These are phyloP conservation scores for Neodon shergylaensis DNA, from an alignment of 2,113 vertebrate genomes.

Conservation along the genomic window DNA sequence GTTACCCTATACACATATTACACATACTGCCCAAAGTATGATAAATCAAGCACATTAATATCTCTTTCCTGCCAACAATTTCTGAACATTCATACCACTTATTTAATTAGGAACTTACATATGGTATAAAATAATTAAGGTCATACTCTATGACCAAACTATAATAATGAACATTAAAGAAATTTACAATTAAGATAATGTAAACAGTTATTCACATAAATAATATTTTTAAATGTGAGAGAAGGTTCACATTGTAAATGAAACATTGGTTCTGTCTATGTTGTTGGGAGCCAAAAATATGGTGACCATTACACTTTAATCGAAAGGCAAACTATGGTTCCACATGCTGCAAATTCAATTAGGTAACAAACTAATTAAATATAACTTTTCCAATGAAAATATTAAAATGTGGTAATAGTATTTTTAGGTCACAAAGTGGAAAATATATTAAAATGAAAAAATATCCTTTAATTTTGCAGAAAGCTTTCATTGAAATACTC, in stretches of 20 bases:
- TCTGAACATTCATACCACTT: not conserved
- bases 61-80: not conserved
- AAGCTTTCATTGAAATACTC: not conserved
- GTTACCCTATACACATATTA: not conserved
- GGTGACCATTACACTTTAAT: not conserved
- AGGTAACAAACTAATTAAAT: not conserved
- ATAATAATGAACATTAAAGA: not conserved
- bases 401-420: not conserved
- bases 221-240: not conserved
- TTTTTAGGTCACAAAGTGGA: not conserved
- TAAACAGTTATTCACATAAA: not conserved
- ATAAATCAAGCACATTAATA: not conserved
- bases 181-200: not conserved
- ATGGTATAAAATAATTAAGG: not conserved
- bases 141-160: not conserved
- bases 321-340: not conserved
- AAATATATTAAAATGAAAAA: constrained; percentile 7
- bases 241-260: not conserved
- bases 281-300: not conserved
- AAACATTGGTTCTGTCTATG: not conserved
- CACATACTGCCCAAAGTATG: not conserved
- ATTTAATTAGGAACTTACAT: not conserved
- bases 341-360: not conserved
- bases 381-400: not conserved
- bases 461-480: not conserved